These are phyloP conservation scores for Cyanoderma ruficeps DNA, from an alignment of 2,113 vertebrate species.

Conservation along the genomic window DNA sequence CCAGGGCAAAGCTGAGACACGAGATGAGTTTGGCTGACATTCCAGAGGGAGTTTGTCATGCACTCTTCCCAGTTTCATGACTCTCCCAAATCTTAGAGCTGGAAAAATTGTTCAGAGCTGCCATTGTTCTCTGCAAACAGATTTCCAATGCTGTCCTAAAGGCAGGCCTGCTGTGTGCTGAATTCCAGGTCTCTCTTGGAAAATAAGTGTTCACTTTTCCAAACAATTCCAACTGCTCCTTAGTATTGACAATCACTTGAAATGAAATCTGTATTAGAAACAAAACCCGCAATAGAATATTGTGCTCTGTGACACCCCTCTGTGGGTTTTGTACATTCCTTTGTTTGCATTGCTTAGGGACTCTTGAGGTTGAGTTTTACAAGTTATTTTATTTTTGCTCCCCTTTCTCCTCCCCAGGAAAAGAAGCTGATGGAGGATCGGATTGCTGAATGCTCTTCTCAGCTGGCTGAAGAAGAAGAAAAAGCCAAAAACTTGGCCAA, in stretches of 20 bases:
- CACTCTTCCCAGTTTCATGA: neutral
- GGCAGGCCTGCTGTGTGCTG: neutral
- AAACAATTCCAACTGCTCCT: neutral
- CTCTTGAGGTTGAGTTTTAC: neutral
- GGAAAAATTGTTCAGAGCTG: neutral
- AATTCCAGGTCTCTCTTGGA: neutral
- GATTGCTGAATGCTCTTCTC: slow-evolving; percentile 89
- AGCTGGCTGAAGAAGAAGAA: slow-evolving; percentile 95
- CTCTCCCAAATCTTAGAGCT: neutral
- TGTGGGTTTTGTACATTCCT: neutral
- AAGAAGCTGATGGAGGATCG: slow-evolving; percentile 95
- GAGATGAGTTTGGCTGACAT: neutral
- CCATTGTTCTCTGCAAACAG: neutral
- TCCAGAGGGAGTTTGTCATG: neutral
- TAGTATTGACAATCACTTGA: neutral
- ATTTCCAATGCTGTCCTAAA: neutral
- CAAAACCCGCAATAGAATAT: neutral
- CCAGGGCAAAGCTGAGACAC: neutral
- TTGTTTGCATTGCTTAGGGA: neutral
- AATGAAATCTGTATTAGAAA: neutral
- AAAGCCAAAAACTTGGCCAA: slow-evolving; percentile 96
- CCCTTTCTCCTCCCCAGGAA: slow-evolving; percentile 77
- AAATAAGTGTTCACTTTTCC: neutral
- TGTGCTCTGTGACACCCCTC: neutral
- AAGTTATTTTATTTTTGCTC: neutral